phyloP scores from a whole-genome alignment of 2,888 invertebrate genomes.

The Lymantria dispar region DNA sequence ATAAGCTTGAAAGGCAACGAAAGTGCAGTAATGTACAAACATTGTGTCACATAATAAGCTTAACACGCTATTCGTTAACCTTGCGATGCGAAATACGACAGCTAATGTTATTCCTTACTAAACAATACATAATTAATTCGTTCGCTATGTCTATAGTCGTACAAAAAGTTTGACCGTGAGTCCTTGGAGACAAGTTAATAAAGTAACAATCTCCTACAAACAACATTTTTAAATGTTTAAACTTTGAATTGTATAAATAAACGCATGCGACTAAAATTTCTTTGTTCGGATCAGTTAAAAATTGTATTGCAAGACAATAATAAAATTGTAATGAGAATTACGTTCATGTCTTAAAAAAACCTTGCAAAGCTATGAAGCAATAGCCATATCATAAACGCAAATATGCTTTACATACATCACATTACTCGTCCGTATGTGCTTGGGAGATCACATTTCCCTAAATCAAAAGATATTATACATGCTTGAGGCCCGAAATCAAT shows the following conservation, averaged over 20 bases:
- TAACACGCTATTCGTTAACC: conserved; percentile 13
- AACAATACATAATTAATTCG: conserved; percentile 22
- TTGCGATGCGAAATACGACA: conserved; percentile 7
- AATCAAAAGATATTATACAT: conserved; percentile 20
- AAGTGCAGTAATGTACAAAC: background rate
- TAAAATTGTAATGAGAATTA: conserved; percentile 37
- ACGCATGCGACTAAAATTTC: background rate
- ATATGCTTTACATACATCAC: conserved; percentile 48
- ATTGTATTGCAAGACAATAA: conserved; percentile 9
- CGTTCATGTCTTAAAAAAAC: conserved; percentile 50
- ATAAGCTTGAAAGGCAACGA: background rate
- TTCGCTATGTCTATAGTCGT: conserved; percentile 20
- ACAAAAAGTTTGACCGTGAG: conserved; percentile 22
- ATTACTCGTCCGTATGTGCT: conserved; percentile 35
- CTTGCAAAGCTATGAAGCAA: conserved; percentile 44
- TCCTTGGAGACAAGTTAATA: conserved; percentile 12
- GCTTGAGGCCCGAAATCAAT: conserved; percentile 6
- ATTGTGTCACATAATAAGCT: conserved; percentile 8
- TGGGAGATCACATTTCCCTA: conserved; percentile 18
- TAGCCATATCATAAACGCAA: conserved; percentile 56
- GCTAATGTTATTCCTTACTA: conserved; percentile 10
- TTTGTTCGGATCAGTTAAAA: background rate
- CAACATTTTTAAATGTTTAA: conserved; percentile 4
- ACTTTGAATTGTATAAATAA: background rate
- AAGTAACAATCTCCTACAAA: conserved; percentile 2